Evolutionary conservation across 2,888 invertebrate genomes (phyloP).

Genomic region (Archips crataeganus): DNA sequence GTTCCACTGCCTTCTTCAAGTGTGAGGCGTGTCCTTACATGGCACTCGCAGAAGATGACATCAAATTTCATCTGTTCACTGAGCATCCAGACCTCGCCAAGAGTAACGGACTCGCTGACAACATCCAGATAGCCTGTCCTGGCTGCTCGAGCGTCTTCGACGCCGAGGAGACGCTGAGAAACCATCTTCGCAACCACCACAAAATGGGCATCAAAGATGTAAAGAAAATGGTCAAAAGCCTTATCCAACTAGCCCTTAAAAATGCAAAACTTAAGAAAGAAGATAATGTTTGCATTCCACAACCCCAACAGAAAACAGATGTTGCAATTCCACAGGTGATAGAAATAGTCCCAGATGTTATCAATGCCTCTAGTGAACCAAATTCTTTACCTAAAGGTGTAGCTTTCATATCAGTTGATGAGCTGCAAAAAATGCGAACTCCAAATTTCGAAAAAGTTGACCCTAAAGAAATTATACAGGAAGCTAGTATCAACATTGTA

Average conservation of each 20-base stretch:
- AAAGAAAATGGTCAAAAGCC: constrained; percentile 84
- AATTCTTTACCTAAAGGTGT: constrained; percentile 71
- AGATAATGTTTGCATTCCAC: constrained; percentile 50
- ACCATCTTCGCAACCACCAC: constrained; percentile 89
- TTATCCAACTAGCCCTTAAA: constrained; percentile 79
- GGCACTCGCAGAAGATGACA: constrained; percentile 82
- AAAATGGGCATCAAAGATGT: constrained; percentile 87
- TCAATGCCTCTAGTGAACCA: constrained; percentile 58
- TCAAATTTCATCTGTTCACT: constrained; percentile 82
- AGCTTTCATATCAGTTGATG: constrained; percentile 78
- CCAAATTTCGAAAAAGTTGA: constrained; percentile 80
- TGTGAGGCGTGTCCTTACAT: constrained; percentile 85
- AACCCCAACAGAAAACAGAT: constrained; percentile 57
- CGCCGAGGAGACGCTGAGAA: constrained; percentile 86
- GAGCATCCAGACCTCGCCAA: constrained; percentile 79
- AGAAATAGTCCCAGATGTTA: constrained; percentile 76
- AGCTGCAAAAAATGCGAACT: constrained; percentile 78
- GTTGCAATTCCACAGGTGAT: constrained; percentile 79
- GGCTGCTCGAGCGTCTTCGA: constrained; percentile 89
- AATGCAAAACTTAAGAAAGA: constrained; percentile 78
- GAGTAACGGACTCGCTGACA: constrained; percentile 82
- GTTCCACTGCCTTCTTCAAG: constrained; percentile 81
- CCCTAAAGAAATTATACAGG: constrained; percentile 80
- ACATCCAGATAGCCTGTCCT: constrained; percentile 87
- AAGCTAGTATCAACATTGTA: constrained; percentile 81